Evolutionary conservation across 2,888 invertebrate genomes (phyloP).

Genomic region (Archaeoteleia sp.): DNA sequence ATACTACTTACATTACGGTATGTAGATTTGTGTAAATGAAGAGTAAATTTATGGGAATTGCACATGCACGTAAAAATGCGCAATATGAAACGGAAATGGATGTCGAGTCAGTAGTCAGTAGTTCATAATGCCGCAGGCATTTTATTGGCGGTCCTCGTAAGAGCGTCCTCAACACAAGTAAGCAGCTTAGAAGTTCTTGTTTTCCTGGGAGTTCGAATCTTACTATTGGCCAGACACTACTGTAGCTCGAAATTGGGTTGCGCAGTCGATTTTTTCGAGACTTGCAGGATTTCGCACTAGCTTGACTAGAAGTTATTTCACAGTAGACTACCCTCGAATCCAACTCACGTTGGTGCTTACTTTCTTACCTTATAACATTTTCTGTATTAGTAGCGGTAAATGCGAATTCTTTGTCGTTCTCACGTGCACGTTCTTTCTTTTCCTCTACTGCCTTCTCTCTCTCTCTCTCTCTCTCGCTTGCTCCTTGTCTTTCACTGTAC

Average conservation of each 20-base stretch:
- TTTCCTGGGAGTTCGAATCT: conserved; percentile 12
- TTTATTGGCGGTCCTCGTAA: not conserved
- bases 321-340: conserved; percentile 54
- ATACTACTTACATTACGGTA: no score
- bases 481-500: no score
- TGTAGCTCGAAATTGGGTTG: conserved; percentile 9
- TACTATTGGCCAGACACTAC: conserved; percentile 7
- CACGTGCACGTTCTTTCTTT: conserved; percentile 16
- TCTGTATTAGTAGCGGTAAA: conserved; percentile 37
- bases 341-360: conserved; percentile 55
- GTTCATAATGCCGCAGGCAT: not conserved
- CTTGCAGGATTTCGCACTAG: conserved; percentile 11
- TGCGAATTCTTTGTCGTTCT: conserved; percentile 41
- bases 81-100: no score
- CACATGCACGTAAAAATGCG: no score
- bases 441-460: conserved; percentile 2
- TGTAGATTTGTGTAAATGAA: no score
- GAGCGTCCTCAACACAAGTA: not conserved
- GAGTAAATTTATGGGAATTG: no score
- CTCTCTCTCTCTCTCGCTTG: no score
- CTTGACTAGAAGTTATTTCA: conserved; percentile 51
- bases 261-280: conserved; percentile 19
- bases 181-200: conserved; percentile 17
- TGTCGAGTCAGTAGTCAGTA: no score
- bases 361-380: conserved; percentile 27